Evolutionary conservation across 2,113 vertebrate species (phyloP).

Genomic region (Hassar affinis): DNA sequence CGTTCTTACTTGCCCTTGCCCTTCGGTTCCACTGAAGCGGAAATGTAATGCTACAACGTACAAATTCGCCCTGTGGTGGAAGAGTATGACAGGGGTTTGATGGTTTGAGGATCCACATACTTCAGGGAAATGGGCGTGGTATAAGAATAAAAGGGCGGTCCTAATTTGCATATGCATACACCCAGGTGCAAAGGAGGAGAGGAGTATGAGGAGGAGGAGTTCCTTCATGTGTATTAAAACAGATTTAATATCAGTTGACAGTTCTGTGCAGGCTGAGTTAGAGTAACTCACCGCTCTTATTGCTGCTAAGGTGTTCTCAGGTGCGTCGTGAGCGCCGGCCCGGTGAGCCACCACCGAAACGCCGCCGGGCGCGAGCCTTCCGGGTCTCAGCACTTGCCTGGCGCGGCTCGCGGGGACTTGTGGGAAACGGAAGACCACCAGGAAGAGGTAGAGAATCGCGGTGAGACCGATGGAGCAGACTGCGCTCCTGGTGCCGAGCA

Average conservation of each 20-base stretch:
- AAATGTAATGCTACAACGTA: too few relatives aligned
- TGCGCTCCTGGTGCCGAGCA: slow-evolving; percentile 79
- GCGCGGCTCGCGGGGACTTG: slow-evolving; percentile 72
- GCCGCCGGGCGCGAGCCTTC: slow-evolving; percentile 39
- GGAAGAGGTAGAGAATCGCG: slow-evolving; percentile 74
- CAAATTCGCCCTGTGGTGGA: too few relatives aligned
- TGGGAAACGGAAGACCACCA: slow-evolving; percentile 79
- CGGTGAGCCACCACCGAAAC: slow-evolving; percentile 83
- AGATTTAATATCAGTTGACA: background rate
- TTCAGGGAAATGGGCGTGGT: background rate
- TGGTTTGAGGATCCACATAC: background rate
- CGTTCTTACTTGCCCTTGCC: too few relatives aligned
- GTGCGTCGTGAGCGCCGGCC: slow-evolving; percentile 88
- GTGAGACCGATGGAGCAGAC: slow-evolving; percentile 72
- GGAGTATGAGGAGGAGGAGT: background rate
- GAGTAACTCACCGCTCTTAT: slow-evolving; percentile 78
- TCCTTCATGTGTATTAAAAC: background rate
- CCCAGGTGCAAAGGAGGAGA: too few relatives aligned
- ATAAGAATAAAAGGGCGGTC: background rate
- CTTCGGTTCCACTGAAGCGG: too few relatives aligned
- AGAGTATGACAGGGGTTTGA: background rate
- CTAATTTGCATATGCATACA: background rate
- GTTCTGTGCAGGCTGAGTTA: background rate
- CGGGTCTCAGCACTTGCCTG: slow-evolving; percentile 78
- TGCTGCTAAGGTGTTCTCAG: slow-evolving; percentile 91